Percentiles rank a stretch among this genome's conserved stretches.
Evolutionary conservation across 2,888 invertebrate species (phyloP).

Genomic region (Lasioglossum lativentre): DNA sequence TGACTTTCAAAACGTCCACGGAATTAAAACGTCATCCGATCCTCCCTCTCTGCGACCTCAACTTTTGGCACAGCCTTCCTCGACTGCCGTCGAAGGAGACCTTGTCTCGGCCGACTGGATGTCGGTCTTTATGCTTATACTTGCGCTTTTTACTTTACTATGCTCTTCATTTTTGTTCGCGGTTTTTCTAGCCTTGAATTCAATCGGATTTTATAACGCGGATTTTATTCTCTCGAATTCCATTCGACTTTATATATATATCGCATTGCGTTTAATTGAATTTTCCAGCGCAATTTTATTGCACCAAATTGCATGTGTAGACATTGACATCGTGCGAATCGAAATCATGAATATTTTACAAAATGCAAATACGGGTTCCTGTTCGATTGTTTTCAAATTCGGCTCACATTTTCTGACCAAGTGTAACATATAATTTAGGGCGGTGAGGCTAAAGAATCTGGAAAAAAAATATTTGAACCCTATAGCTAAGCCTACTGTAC

Average conservation of each 20-base stretch:
- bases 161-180: not conserved
- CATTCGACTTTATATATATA: not conserved
- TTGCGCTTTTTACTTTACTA: not conserved
- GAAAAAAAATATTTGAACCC: no score
- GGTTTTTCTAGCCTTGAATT: not conserved
- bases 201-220: not conserved
- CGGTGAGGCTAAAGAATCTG: no score
- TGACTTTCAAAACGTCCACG: slow-evolving; percentile 23
- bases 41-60: not conserved
- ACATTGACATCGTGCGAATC: no score
- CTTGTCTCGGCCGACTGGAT: not conserved
- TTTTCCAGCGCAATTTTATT: not conserved
- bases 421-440: no score
- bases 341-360: no score
- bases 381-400: no score
- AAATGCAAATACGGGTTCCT: no score
- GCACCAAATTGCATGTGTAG: no score
- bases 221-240: no score
- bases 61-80: not conserved
- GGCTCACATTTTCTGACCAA: no score
- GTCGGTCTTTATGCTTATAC: not conserved
- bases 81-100: not conserved
- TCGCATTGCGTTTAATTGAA: not conserved
- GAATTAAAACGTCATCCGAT: slow-evolving; percentile 34
- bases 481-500: no score